Evolutionary conservation across 2,797 vertebrate genomes (phyloP).

Genomic region (Carcharodon carcharias): DNA sequence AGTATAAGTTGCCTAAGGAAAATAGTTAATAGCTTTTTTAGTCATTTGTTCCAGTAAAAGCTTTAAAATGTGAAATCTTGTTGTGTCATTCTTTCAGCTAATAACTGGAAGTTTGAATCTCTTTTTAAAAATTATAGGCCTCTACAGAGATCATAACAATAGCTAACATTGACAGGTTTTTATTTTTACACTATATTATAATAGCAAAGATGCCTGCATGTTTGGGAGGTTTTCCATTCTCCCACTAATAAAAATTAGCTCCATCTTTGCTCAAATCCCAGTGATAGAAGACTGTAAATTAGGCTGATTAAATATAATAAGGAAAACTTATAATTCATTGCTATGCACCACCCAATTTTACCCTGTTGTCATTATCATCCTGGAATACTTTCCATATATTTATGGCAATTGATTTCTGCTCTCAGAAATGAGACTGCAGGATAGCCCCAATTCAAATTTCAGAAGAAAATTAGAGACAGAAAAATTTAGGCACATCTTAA

Average conservation of each 20-base stretch:
- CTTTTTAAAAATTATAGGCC: no score
- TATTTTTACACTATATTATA: not conserved
- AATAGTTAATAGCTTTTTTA: no score
- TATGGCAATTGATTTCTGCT: not conserved
- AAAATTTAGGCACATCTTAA: not conserved
- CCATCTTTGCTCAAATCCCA: not conserved
- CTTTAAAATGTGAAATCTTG: no score
- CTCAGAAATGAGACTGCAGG: not conserved
- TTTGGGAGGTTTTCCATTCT: not conserved
- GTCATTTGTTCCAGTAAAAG: no score
- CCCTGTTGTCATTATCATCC: no score
- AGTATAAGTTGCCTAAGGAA: no score
- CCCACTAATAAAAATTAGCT: not conserved
- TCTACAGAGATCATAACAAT: no score
- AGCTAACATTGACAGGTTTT: not conserved
- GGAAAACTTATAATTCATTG: not conserved
- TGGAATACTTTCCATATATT: not conserved
- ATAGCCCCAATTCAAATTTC: not conserved
- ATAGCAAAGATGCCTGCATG: not conserved
- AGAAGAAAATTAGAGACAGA: not conserved
- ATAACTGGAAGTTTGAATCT: no score
- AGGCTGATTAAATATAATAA: not conserved
- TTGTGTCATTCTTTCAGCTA: no score
- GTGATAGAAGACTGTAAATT: not conserved
- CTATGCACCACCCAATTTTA: not conserved